Evolutionary conservation across 2,797 vertebrate species (phyloP), one percentile per base, ranked within the genome.

Genomic region (Cyprinella venusta): DNA sequence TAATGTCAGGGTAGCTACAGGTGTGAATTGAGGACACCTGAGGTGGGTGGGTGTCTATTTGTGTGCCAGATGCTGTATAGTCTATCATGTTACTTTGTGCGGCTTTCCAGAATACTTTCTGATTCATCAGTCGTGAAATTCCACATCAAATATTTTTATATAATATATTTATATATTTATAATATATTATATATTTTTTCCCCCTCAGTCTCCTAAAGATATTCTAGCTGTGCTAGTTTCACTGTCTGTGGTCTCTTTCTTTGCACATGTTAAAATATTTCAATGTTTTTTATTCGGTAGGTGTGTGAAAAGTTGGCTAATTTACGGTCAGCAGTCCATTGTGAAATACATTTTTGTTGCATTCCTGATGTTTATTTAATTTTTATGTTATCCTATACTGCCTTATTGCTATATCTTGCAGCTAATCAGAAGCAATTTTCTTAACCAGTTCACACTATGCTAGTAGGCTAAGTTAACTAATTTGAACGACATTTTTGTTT

Each of bases 1-100:
- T 45, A 70, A 65, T 54, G 80, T 54, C 71, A 75, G 80, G 71
- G 5, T 33, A 76, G 80, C 71, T 65, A 82, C 80, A 82, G 80
- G 80, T 82, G 80, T 82, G 61, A 82, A 67, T 9, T 33, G 33
- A 82, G 48, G n/a, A 82, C 70, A 65, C 45, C 30, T 75, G 70
- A 9, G 42, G 45, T 52, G 30, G 26, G 61, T 24, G 26, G 76
- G 38, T 42, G 18, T 18, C 26, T 9, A 13, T 64, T 63, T 64
- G 42, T 36, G 38, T 30, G 33, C 36, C 45, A 79, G 26, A 68
- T 38, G 77, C 48, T 56, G 48, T 42, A 13, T 30, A 1, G 2
- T 2, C 26, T n/a, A 38, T 72, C 3, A 56, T 59, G 52, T 59
- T 21, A 74, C 21, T 59, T 76, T 9, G 13, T 12, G 8, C 2